Conservation (phyloP, 2,113 vertebrate species). For the Eptesicus fuscus region DNA sequence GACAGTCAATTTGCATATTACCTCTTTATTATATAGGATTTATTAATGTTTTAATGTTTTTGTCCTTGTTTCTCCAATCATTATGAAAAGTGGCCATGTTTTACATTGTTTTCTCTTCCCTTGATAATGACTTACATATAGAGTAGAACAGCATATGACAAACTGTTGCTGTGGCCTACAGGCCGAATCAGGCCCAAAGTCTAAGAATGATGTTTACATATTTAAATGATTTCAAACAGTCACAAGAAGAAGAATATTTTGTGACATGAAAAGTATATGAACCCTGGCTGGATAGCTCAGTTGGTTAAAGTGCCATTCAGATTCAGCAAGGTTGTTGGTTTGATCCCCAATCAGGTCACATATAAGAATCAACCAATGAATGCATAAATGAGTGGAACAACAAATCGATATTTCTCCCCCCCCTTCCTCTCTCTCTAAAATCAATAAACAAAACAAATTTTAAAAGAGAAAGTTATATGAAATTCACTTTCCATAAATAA, state of each 20-base stretch:
- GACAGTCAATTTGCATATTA: too few species aligned
- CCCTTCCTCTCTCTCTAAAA: background rate
- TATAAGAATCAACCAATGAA: background rate
- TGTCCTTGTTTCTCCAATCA: background rate
- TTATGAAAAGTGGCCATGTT: background rate
- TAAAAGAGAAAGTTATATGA: background rate
- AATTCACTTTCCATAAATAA: conserved; percentile 15
- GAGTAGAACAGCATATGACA: background rate
- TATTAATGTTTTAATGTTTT: background rate
- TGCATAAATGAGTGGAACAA: background rate
- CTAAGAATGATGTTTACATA: background rate
- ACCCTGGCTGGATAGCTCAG: background rate
- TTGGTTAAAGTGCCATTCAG: background rate
- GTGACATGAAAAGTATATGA: background rate
- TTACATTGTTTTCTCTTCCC: background rate
- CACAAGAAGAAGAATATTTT: background rate
- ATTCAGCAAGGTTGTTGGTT: background rate
- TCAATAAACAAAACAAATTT: background rate
- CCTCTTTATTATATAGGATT: background rate
- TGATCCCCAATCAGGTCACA: background rate
- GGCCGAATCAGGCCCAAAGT: background rate
- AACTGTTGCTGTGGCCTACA: background rate
- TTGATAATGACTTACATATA: background rate
- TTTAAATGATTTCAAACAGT: conserved; percentile 22
- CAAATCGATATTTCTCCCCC: background rate